Conservation (phyloP, 37 sponge, comb jelly and placozoan species). For the Cliona cf. orientalis region DNA sequence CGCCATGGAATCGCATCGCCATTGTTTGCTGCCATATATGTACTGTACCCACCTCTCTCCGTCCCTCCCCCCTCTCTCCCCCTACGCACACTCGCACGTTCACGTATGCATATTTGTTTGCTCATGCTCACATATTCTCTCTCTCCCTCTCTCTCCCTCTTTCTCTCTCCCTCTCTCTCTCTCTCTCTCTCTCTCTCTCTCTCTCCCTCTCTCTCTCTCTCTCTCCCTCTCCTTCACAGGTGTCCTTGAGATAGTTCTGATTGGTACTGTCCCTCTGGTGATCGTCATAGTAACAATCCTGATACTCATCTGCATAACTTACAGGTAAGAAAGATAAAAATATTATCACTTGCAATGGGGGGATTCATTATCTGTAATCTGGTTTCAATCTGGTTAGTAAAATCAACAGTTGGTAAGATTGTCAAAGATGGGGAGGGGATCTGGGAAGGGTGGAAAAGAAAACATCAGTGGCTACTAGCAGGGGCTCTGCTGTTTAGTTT, state of each 20-base stretch:
- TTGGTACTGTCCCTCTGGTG: constrained; percentile 12
- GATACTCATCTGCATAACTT: constrained; percentile 27
- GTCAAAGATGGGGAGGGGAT: too few species aligned
- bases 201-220: background rate
- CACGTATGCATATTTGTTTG: background rate
- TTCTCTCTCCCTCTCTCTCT: background rate
- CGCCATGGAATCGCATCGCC: too few species aligned
- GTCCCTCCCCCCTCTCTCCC: too few species aligned
- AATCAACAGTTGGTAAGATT: too few species aligned
- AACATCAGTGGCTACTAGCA: too few species aligned
- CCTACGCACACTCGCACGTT: background rate
- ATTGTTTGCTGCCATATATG: too few species aligned
- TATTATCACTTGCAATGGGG: background rate
- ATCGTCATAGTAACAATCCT: constrained; percentile 19
- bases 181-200: background rate
- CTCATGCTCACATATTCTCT: background rate
- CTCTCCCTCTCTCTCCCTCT: background rate
- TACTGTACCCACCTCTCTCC: background rate
- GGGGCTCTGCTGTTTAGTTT: too few species aligned
- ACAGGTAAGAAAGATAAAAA: constrained; percentile 15
- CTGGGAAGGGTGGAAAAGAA: too few species aligned
- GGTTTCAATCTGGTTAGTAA: too few species aligned
- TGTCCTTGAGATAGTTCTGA: constrained; percentile 17
- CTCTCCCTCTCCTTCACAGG: constrained; percentile 11
- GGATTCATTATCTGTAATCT: too few species aligned